phyloP scores from a whole-genome alignment of 2,113 vertebrate species.

The Varanus komodoensis region DNA sequence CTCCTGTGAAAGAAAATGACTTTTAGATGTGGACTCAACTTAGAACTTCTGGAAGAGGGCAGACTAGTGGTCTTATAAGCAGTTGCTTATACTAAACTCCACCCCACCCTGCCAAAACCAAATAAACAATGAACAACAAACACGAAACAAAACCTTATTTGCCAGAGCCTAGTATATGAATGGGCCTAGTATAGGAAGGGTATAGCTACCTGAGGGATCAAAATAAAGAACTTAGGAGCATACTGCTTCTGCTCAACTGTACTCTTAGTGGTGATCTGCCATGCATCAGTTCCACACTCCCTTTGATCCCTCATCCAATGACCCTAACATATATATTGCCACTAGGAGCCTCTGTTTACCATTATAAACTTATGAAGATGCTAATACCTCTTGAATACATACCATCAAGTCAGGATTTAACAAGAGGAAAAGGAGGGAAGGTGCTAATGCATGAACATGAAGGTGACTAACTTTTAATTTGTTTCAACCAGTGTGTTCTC shows the following conservation, averaged over 20 bases:
- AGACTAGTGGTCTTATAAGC: neutral
- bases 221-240: neutral
- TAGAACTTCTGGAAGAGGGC: neutral
- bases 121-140: too few species aligned
- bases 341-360: neutral
- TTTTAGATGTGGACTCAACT: neutral
- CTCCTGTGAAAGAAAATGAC: neutral
- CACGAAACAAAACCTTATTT: neutral
- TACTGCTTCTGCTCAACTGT: neutral
- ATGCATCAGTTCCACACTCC: neutral
- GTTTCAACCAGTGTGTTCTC: neutral
- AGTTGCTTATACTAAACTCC: neutral
- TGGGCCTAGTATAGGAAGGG: too few species aligned
- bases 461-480: neutral
- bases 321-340: neutral
- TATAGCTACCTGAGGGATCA: neutral
- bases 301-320: neutral
- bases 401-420: neutral
- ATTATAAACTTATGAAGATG: neutral
- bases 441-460: neutral
- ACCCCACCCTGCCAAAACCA: too few species aligned
- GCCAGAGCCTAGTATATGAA: neutral
- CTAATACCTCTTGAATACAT: neutral
- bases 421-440: neutral
- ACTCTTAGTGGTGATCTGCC: neutral